Evolutionary conservation across 2,888 invertebrate species (phyloP), one percentile per base, ranked within the genome.

Genomic region (Drosophila koepferae): DNA sequence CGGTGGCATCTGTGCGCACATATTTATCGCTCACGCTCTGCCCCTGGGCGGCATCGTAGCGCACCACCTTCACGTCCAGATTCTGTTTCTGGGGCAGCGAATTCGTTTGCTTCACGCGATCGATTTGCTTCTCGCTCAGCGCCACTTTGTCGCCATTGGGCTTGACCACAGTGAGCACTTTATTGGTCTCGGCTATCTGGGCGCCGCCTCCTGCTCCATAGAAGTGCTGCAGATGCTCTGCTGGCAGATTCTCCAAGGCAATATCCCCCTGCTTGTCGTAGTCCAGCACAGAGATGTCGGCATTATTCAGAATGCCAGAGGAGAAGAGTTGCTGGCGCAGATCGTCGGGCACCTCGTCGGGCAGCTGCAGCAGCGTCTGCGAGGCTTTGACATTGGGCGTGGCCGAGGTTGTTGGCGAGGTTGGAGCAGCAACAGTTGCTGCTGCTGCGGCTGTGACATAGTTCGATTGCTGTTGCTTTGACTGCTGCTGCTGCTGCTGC

Each of bases 201-300:
- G 96, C 95, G 8, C 94, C 96, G 65, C 97, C 97, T 61, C 97
- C 97, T n/a, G 96, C 96, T 23, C 96, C 95, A 89, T 97, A 97
- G 92, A 97, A 97, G 92, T 97, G 97, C 43, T 97, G 97, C 67
- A 97, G 92, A 82, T 97, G 97, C 92, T 97, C 97, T 60, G 97
- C 97, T 3, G 97, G 97, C 58, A 97, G 92, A 74, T 96, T 96
- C 74, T 97, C 97, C 59, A 97, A 94, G 6, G 97, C 96, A 63
- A 97, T 97, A 74, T 97, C 97, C 38, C 97, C 97, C 46, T 97
- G 96, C 94, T 97, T 97, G 89, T 97, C 97, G 86, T 97, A 97
- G 93, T 97, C 97, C 68, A 97, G 93, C 55, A 98, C 95, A 80
- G 97, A 97, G 70, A 98, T 97, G 84, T 97, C 97, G 51, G 97